Evolutionary conservation across 2,797 vertebrate species (phyloP).

Genomic region (Tokudaia tokunoshimensis): DNA sequence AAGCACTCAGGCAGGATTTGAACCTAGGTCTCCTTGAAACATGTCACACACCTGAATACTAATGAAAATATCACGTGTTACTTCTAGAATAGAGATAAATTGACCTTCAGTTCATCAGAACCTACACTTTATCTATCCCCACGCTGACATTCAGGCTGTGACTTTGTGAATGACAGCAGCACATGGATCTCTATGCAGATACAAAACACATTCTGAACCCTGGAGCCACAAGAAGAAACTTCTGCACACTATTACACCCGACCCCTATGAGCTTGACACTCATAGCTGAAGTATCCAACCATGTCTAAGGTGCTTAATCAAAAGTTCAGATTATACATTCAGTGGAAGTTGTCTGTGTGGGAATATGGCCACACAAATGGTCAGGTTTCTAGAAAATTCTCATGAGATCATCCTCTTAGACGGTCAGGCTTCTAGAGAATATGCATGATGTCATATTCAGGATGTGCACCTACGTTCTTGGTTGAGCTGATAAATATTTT

Average conservation of each 20-base stretch:
- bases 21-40: not conserved
- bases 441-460: not conserved
- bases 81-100: not conserved
- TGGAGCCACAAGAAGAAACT: not conserved
- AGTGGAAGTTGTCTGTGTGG: not conserved
- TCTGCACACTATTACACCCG: too few relatives aligned
- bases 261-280: not conserved
- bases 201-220: not conserved
- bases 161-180: not conserved
- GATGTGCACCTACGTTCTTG: rapidly evolving
- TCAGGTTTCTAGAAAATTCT: not conserved
- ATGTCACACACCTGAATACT: not conserved
- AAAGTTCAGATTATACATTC: not conserved
- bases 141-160: too few relatives aligned
- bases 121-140: not conserved
- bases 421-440: not conserved
- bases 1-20: not conserved
- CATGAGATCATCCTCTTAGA: not conserved
- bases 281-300: not conserved
- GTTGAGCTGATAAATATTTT: not conserved
- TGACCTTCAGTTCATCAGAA: not conserved
- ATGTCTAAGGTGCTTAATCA: not conserved
- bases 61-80: not conserved
- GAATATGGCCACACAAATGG: not conserved
- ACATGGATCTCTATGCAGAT: not conserved